These are phyloP conservation scores for Cyrtonyx montezumae DNA, from an alignment of 2,113 vertebrate genomes.

Conservation along the genomic window DNA sequence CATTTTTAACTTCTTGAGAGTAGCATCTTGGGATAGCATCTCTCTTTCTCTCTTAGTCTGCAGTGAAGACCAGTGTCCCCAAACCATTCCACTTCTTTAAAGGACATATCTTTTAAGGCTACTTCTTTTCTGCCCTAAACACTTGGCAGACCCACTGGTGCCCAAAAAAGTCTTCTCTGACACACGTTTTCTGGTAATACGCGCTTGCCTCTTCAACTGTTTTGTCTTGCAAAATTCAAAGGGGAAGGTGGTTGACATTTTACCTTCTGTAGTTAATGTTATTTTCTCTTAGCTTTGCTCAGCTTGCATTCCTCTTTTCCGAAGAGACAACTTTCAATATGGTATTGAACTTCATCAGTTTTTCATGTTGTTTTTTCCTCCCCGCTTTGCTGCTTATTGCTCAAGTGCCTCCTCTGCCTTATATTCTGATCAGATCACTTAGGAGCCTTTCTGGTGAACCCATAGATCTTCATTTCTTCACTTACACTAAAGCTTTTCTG, in stretches of 20 bases:
- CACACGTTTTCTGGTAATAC: neutral
- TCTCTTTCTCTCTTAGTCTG: neutral
- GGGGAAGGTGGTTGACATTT: neutral
- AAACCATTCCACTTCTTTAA: neutral
- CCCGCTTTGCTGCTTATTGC: neutral
- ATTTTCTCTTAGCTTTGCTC: neutral
- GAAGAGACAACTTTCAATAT: neutral
- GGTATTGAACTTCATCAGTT: neutral
- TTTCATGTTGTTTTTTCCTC: neutral
- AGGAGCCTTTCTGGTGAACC: neutral
- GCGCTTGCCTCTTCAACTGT: neutral
- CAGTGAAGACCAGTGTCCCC: neutral
- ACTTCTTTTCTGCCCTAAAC: neutral
- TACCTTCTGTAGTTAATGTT: neutral
- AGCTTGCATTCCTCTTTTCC: neutral
- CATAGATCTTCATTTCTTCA: neutral
- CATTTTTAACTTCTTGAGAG: neutral
- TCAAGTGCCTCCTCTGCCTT: neutral
- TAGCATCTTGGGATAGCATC: neutral
- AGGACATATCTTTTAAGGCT: neutral
- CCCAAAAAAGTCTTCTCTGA: neutral
- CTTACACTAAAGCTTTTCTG: neutral
- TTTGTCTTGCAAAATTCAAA: neutral
- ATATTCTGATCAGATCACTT: neutral
- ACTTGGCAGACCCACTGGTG: neutral